Evolutionary conservation across 2,797 vertebrate species (phyloP), one percentile per base, ranked within the genome.

Genomic region (Valencia hispanica): DNA sequence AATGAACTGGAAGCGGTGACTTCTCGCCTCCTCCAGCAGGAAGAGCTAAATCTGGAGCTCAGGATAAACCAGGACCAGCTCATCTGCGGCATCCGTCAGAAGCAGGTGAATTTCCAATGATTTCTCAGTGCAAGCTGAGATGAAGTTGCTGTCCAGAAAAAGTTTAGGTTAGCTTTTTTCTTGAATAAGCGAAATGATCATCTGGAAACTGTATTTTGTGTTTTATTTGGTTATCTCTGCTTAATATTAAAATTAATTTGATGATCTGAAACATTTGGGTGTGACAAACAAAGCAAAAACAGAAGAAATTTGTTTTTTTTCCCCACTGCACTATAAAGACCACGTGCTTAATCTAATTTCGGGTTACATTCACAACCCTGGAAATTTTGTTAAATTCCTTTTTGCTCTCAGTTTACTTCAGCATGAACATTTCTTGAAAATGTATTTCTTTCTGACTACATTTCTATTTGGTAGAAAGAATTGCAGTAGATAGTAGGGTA

Each of bases 11-110:
- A 94, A 18, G 76, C 55, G 0, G 75, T 79, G 75, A 83, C 79
- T 0, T 11, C 79, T 47, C 92, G 73, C n/a, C 89, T 95, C 22
- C 30, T 73, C 57, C 90, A 91, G 57, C 93, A 94, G 76, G 92
- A 95, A 73, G 90, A 92, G 76, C 39, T 84, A 71, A 94, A 89
- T 77, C 1, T 85, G 73, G 91, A 95, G 85, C 90, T 95, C 71
- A 79, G 78, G 77, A 68, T 79, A 82, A 85, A 87, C 57, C 90
- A 92, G 32, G 87, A 91, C 15, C 88, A 89, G 17, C 91, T 95
- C 20, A 20, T 90, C 71, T 39, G 79, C 81, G 86, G 39, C 41
- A 61, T 91, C 39, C 81, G 75, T 25, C 91, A 89, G 76, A 86
- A 94, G 22, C 92, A 94, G 93, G 95, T 94, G 70, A 74, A 20